Evolutionary conservation across 2,113 vertebrate species (phyloP).

Genomic region (Myotis davidii): DNA sequence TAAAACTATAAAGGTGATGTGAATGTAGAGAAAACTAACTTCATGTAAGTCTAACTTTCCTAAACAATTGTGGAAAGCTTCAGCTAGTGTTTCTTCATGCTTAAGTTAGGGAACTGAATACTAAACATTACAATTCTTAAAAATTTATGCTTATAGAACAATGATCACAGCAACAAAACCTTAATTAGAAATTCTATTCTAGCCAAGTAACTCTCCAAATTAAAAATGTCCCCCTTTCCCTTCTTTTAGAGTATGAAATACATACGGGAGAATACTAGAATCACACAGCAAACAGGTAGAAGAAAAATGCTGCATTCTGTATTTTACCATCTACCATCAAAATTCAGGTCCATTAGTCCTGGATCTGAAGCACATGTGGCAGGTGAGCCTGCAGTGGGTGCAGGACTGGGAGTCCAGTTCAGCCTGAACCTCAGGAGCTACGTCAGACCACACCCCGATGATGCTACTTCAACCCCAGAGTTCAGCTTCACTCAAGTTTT

Average conservation of each 20-base stretch:
- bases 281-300: neutral
- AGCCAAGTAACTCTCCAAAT: neutral
- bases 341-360: neutral
- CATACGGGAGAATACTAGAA: neutral
- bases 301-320: neutral
- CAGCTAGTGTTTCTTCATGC: conserved; percentile 43
- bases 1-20: conserved; percentile 56
- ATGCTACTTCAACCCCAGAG: neutral
- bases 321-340: neutral
- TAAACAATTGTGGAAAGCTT: conserved; percentile 34
- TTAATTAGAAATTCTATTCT: neutral
- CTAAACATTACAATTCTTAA: neutral
- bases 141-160: neutral
- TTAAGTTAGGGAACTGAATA: neutral
- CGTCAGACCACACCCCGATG: neutral
- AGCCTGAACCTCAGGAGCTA: neutral
- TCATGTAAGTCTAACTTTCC: conserved; percentile 19
- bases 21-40: conserved; percentile 56
- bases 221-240: neutral
- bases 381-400: too few species aligned
- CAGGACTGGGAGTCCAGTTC: neutral
- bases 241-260: neutral
- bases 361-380: neutral
- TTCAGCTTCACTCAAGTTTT: neutral
- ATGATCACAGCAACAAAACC: neutral